A percentile compares a stretch with the other conserved stretches of the same genome.
Conservation (phyloP, 1,140 invertebrate species). For the Zophobas atratus region DNA sequence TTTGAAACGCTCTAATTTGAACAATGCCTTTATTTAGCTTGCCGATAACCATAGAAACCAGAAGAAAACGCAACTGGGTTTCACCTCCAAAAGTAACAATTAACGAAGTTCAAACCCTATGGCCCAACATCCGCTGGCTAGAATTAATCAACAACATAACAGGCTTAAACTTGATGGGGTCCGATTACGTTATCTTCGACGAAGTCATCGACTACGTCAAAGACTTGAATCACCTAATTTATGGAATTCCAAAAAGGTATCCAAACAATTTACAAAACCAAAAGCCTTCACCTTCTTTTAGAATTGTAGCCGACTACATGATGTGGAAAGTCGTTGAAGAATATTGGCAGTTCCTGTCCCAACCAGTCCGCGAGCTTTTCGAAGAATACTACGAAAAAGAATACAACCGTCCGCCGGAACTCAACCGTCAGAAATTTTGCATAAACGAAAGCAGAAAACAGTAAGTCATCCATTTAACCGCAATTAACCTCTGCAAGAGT, state of each 20-base stretch:
- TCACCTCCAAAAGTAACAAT: conserved; percentile 26
- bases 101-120: conserved; percentile 27
- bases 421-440: conserved; percentile 47
- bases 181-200: conserved; percentile 38
- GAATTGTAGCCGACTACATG: conserved; percentile 50
- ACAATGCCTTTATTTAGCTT: conserved; percentile 14
- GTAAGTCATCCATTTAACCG: conserved; percentile 45
- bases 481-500: conserved; percentile 25
- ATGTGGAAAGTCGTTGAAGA: conserved; percentile 51
- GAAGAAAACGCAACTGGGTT: neutral
- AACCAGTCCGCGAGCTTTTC: conserved; percentile 21
- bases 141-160: conserved; percentile 22
- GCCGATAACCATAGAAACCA: conserved; percentile 2
- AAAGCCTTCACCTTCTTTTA: conserved; percentile 27
- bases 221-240: conserved; percentile 45
- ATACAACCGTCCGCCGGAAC: neutral
- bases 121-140: conserved; percentile 23
- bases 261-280: neutral
- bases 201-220: conserved; percentile 24
- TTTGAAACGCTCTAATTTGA: neutral
- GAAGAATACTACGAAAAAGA: conserved; percentile 32
- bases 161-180: neutral
- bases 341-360: conserved; percentile 18
- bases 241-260: conserved; percentile 45
- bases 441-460: conserved; percentile 46